Conservation (phyloP, 1,140 invertebrate species). For the Magallana angulata region DNA sequence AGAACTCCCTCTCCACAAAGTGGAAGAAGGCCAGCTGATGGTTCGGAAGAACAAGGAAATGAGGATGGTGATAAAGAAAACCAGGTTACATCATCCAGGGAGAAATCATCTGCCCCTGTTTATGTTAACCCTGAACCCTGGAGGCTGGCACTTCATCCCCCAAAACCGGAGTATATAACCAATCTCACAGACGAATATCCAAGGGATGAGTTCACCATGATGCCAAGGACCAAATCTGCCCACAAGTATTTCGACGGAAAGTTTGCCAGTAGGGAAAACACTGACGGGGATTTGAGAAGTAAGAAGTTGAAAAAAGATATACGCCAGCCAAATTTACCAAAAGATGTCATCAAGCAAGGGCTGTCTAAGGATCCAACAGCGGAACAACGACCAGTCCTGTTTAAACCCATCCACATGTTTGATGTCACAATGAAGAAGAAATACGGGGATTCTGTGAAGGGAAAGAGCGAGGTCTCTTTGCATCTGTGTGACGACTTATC, state of each 20-base stretch:
- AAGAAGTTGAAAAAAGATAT: slow-evolving; percentile 66
- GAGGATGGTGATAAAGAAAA: slow-evolving; percentile 48
- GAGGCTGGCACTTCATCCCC: slow-evolving; percentile 73
- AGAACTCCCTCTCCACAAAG: slow-evolving; percentile 26
- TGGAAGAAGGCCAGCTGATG: background rate
- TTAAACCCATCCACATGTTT: slow-evolving; percentile 74
- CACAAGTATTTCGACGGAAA: slow-evolving; percentile 72
- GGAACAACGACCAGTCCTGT: slow-evolving; percentile 73
- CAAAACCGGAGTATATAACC: slow-evolving; percentile 67
- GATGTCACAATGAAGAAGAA: slow-evolving; percentile 75
- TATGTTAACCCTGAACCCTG: slow-evolving; percentile 69
- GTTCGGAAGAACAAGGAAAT: slow-evolving; percentile 34
- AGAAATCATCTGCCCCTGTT: slow-evolving; percentile 51
- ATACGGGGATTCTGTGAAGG: slow-evolving; percentile 64
- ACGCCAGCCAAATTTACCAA: slow-evolving; percentile 65
- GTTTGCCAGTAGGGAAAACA: slow-evolving; percentile 51
- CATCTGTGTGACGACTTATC: slow-evolving; percentile 74
- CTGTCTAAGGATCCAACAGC: slow-evolving; percentile 62
- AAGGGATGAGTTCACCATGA: slow-evolving; percentile 75
- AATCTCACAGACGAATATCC: slow-evolving; percentile 76
- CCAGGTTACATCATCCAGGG: slow-evolving; percentile 8
- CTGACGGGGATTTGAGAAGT: slow-evolving; percentile 60
- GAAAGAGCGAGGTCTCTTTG: slow-evolving; percentile 68
- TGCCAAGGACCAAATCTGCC: slow-evolving; percentile 69
- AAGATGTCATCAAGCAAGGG: slow-evolving; percentile 64